A percentile compares a stretch with the other conserved stretches of the same genome.
Evolutionary conservation across 2,888 invertebrate species (phyloP).

Genomic region (Chrysolina americana): DNA sequence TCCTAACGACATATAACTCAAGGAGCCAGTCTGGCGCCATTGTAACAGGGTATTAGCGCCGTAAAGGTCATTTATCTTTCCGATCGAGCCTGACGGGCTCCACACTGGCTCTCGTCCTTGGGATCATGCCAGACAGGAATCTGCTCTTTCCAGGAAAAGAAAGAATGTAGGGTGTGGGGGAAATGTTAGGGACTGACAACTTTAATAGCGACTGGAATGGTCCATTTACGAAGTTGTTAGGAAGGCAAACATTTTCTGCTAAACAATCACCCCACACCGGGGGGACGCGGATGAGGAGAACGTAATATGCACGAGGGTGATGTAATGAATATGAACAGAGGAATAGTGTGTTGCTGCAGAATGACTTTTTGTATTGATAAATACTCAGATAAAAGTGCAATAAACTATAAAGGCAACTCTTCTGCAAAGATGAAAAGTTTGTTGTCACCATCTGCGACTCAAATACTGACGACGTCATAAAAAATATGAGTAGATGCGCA

Average conservation of each 20-base stretch:
- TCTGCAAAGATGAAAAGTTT: too few species aligned
- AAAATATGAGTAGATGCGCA: too few species aligned
- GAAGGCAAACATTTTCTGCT: neutral
- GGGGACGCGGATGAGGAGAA: neutral
- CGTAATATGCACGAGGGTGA: neutral
- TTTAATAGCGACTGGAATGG: constrained; percentile 1
- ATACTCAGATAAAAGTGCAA: too few species aligned
- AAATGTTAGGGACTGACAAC: neutral
- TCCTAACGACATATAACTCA: neutral
- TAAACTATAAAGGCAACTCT: too few species aligned
- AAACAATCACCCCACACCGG: neutral
- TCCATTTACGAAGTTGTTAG: constrained; percentile 3
- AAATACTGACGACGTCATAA: too few species aligned
- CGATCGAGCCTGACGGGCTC: constrained; percentile 35
- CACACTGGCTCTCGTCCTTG: constrained; percentile 23
- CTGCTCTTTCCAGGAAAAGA: constrained; percentile 2
- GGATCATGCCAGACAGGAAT: constrained; percentile 23
- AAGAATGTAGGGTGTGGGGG: neutral
- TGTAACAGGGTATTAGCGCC: constrained; percentile 4
- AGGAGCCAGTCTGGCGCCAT: constrained; percentile 26
- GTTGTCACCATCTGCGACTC: too few species aligned
- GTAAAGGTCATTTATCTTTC: constrained; percentile 32
- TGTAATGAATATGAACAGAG: neutral
- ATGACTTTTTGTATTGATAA: too few species aligned
- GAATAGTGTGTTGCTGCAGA: neutral